A percentile compares a stretch with the other conserved stretches of the same genome.
phyloP scores from a whole-genome alignment of 2,113 vertebrate species.

The Cryptomyrus ogoouensis region DNA sequence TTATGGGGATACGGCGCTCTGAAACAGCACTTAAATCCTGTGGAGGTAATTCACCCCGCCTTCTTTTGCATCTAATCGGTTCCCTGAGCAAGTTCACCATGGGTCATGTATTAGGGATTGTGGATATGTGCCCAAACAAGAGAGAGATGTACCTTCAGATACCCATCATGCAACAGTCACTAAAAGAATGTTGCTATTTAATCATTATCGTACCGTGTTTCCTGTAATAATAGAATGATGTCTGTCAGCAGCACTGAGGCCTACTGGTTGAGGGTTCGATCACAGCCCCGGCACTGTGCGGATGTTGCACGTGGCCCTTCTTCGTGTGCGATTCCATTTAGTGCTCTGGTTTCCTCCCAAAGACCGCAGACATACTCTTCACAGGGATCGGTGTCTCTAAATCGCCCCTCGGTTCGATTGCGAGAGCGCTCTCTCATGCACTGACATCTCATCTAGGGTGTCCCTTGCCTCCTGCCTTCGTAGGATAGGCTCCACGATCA shows the following conservation, averaged over 20 bases:
- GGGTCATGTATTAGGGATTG: constrained; percentile 2
- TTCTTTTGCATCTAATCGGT: neutral
- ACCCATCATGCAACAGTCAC: neutral
- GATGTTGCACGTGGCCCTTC: neutral
- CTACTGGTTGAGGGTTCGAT: neutral
- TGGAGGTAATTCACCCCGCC: constrained; percentile 11
- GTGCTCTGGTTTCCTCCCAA: neutral
- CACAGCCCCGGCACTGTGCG: neutral
- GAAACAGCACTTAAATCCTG: constrained; percentile 16
- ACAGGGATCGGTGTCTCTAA: neutral
- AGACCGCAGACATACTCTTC: neutral
- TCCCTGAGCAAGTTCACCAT: neutral
- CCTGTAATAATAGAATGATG: neutral
- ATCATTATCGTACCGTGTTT: neutral
- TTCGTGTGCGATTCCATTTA: neutral
- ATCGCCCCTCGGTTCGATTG: neutral
- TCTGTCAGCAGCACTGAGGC: neutral
- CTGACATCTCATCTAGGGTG: neutral
- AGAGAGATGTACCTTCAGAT: neutral
- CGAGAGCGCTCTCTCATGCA: neutral
- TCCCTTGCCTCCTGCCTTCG: neutral
- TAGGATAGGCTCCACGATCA: neutral
- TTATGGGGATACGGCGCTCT: constrained; percentile 19
- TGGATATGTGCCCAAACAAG: neutral
- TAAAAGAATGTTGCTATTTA: neutral